A percentile compares a stretch with the other conserved stretches of the same genome.
Conservation (phyloP, 2,113 vertebrate genomes). For the Argyrosomus japonicus region DNA sequence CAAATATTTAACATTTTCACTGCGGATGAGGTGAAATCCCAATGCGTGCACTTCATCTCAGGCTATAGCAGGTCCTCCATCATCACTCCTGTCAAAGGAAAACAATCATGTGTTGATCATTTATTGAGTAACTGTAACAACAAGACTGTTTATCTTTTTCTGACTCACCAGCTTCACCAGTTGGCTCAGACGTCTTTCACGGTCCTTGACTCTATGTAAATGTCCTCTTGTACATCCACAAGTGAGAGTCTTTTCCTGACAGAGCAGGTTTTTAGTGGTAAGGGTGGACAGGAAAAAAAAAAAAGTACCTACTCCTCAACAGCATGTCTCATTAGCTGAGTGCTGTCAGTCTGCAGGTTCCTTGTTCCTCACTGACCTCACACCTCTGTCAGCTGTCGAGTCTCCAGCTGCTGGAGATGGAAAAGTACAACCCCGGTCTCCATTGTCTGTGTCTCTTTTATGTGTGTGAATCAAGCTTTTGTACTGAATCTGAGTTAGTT, state of each 20-base stretch:
- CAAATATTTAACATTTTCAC: background rate
- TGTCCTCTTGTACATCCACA: background rate
- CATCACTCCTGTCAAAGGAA: background rate
- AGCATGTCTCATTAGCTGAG: constrained; percentile 68
- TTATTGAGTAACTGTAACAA: background rate
- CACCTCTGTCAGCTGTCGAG: constrained; percentile 36
- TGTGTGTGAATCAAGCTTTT: background rate
- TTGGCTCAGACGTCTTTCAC: background rate
- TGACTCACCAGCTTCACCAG: background rate
- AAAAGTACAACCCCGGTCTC: constrained; percentile 27
- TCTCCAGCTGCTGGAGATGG: constrained; percentile 37
- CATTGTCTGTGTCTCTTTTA: background rate
- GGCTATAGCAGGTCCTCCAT: background rate
- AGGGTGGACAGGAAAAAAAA: background rate
- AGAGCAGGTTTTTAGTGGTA: background rate
- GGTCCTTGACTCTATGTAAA: constrained; percentile 10
- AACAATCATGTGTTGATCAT: background rate
- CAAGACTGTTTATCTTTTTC: background rate
- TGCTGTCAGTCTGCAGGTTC: constrained; percentile 52
- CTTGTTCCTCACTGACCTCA: constrained; percentile 56
- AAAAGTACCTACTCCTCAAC: constrained; percentile 13
- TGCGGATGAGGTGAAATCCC: background rate
- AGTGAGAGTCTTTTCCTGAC: constrained; percentile 26
- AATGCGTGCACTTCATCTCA: background rate
- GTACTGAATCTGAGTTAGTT: background rate